Evolutionary conservation across 1,140 invertebrate species (phyloP), one percentile per base, ranked within the genome.

Genomic region (Anoplophora glabripennis): DNA sequence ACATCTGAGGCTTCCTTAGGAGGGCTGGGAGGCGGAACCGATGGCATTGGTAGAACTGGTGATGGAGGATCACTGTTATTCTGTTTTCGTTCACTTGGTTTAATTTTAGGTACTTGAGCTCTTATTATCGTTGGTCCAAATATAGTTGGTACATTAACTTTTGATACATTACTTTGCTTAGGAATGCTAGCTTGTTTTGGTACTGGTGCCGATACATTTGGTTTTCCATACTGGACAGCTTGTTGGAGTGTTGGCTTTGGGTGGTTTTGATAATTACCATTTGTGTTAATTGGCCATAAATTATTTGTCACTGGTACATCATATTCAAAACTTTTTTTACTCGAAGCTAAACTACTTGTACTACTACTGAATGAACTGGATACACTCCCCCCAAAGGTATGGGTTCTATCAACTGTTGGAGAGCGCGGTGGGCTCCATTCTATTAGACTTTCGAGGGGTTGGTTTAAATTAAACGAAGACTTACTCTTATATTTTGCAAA

Each of bases 41-140:
- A 81, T 5, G 89, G 89, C 89, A 90, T 91, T 0, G 89, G 89
- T 0, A 86, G 87, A 45, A 89, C 90, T 5, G 48, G 42, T 11
- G 51, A 49, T 7, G 11, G 14, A 11, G 35, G 9, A 78, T 77
- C 54, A 75, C 73, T 17, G 41, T 49, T 48, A 53, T 63, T 59
- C 36, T 14, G 53, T 60, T 41, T 56, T 28, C 21, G 21, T 28
- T 28, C 44, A 46, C 44, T 14, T 45, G 11, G 28, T 18, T 35
- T 66, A 38, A 9, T 36, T 60, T 73, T 72, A 8, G 53, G 52
- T 38, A 54, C 56, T 55, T 68, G 65, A 41, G 73, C 56, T 37
- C 73, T 65, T 41, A 75, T 75, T 42, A 75, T 75, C 14, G 71
- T 73, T 40, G 73, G 73, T 51, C 60, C 65, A 60, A 67, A 60